A percentile compares a stretch with the other conserved stretches of the same genome.
Evolutionary conservation across 35 echinoderm and acorn worm species (phyloP).

Genomic region (Ptychodera flava): DNA sequence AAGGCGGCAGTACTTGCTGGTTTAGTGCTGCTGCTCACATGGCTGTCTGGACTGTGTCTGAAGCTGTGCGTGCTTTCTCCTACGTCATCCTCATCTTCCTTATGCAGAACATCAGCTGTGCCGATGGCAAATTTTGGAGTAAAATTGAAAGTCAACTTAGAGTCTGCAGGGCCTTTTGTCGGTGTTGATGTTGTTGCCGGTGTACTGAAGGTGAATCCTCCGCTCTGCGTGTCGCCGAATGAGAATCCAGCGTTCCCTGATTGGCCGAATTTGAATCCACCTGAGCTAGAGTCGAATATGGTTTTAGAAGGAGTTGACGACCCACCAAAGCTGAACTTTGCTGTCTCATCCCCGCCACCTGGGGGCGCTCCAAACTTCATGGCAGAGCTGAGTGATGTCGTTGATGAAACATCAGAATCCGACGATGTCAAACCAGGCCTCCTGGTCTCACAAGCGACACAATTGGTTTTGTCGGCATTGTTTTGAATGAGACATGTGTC

Average conservation of each 20-base stretch:
- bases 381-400: not conserved
- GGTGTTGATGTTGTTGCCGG: not conserved
- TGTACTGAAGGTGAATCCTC: not conserved
- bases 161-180: not conserved
- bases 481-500: not conserved
- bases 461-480: not conserved
- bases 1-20: not conserved
- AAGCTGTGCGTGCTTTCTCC: too few relatives aligned
- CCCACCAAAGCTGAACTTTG: not conserved
- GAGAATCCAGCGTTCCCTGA: not conserved
- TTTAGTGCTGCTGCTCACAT: not conserved
- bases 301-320: not conserved
- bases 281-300: too few relatives aligned
- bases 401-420: not conserved
- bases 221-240: not conserved
- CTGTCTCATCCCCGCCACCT: not conserved
- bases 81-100: not conserved
- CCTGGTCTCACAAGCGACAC: not conserved
- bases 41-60: not conserved
- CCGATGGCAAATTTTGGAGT: not conserved
- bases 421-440: not conserved
- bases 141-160: not conserved
- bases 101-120: not conserved
- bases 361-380: not conserved
- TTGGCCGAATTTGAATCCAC: not conserved